These are phyloP conservation scores for Ginglymostoma cirratum DNA, from an alignment of 2,113 vertebrate genomes.

Conservation along the genomic window DNA sequence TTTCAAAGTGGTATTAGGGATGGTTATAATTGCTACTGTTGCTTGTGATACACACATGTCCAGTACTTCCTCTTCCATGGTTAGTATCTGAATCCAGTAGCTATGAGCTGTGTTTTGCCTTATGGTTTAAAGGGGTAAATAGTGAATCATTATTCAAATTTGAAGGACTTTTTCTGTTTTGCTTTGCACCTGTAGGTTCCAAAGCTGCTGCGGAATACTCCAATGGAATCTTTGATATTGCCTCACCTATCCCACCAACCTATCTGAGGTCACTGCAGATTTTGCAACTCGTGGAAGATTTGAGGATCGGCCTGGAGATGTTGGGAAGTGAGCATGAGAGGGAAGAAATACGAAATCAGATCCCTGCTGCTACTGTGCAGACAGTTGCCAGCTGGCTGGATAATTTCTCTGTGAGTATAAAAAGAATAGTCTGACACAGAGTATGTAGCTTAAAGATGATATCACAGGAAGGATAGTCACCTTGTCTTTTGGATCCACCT, in stretches of 20 bases:
- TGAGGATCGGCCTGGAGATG: constrained; percentile 65
- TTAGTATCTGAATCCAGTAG: background rate
- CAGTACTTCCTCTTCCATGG: background rate
- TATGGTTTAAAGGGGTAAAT: background rate
- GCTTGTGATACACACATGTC: background rate
- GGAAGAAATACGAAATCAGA: constrained; percentile 59
- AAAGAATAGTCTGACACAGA: background rate
- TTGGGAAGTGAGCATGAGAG: constrained; percentile 60
- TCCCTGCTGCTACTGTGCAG: constrained; percentile 61
- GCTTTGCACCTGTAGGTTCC: constrained; percentile 58
- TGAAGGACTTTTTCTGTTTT: background rate
- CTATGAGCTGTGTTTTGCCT: background rate
- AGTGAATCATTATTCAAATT: background rate
- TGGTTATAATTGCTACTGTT: background rate
- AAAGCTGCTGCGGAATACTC: constrained; percentile 61
- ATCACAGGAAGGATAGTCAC: background rate
- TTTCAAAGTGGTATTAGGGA: background rate
- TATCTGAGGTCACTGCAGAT: constrained; percentile 58
- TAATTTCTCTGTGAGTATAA: constrained; percentile 62
- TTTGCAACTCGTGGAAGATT: constrained; percentile 71
- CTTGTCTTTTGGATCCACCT: background rate
- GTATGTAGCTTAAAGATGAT: background rate
- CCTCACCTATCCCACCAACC: constrained; percentile 52
- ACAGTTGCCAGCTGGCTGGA: constrained; percentile 68
- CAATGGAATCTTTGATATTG: constrained; percentile 53